Evolutionary conservation across 1,140 invertebrate species (phyloP).

Genomic region (Leguminivora glycinivorella): DNA sequence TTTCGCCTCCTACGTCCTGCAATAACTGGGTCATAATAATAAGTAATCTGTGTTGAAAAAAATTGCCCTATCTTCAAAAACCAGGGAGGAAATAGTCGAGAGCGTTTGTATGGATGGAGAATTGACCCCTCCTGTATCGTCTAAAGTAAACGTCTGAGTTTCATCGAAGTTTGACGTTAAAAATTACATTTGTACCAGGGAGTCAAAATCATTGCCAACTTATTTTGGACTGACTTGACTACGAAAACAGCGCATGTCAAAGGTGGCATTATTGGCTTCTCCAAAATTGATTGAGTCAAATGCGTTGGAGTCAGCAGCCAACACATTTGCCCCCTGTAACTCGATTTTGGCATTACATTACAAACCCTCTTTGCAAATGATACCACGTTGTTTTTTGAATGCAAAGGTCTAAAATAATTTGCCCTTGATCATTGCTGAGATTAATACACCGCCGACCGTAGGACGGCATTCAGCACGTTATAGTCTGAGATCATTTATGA

Average conservation of each 20-base stretch:
- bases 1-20: too few species aligned
- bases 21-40: too few species aligned
- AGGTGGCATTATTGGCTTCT: not conserved
- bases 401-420: not conserved
- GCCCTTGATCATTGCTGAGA: not conserved
- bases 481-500: conserved; percentile 21
- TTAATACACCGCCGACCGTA: not conserved
- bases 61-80: too few species aligned
- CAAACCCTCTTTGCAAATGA: not conserved
- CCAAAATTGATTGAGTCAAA: not conserved
- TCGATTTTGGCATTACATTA: not conserved
- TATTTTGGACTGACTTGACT: too few species aligned
- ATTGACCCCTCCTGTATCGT: too few species aligned
- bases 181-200: too few species aligned
- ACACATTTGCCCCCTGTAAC: not conserved
- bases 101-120: too few species aligned
- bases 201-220: too few species aligned
- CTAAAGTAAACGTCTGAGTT: too few species aligned
- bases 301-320: conserved; percentile 3
- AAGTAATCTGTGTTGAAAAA: too few species aligned
- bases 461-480: conserved; percentile 8
- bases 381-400: not conserved
- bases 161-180: too few species aligned
- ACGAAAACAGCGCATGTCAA: not conserved
- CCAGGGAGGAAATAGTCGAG: too few species aligned